Conservation (phyloP, 2,113 vertebrate genomes). For the Australoheros scitulus region DNA sequence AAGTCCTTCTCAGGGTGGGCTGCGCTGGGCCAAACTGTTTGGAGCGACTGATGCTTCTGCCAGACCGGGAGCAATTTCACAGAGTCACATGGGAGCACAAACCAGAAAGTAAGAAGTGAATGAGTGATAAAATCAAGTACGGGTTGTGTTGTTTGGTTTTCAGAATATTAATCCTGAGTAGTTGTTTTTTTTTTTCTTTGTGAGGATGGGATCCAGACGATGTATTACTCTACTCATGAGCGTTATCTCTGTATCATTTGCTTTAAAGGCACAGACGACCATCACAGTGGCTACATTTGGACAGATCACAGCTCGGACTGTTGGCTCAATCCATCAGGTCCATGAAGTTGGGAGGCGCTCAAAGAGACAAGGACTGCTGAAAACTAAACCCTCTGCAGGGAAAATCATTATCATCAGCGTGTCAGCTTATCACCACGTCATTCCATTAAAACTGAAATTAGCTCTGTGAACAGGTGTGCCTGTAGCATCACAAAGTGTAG, state of each 20-base stretch:
- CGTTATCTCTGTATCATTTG: not conserved
- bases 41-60: conserved; percentile 62
- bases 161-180: not conserved
- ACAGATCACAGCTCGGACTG: conserved; percentile 86
- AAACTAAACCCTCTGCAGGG: not conserved
- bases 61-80: conserved; percentile 36
- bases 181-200: not conserved
- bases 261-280: conserved; percentile 80
- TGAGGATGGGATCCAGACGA: not conserved
- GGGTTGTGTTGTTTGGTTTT: not conserved
- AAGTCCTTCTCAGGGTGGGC: conserved; percentile 64
- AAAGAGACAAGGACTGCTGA: conserved; percentile 18
- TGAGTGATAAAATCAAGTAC: not conserved
- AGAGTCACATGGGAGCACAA: conserved; percentile 46
- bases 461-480: not conserved
- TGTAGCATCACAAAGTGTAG: conserved; percentile 5
- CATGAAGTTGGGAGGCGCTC: conserved; percentile 77
- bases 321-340: conserved; percentile 86
- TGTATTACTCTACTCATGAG: not conserved
- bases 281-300: conserved; percentile 90
- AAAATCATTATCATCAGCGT: not conserved
- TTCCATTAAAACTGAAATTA: conserved; percentile 1
- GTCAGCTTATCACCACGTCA: not conserved
- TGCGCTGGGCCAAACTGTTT: conserved; percentile 81
- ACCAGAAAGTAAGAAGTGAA: conserved; percentile 79